A percentile compares a stretch with the other conserved stretches of the same genome.
These are phyloP conservation scores for Melinopterus prodromus DNA, from an alignment of 2,888 invertebrate genomes.

Conservation along the genomic window DNA sequence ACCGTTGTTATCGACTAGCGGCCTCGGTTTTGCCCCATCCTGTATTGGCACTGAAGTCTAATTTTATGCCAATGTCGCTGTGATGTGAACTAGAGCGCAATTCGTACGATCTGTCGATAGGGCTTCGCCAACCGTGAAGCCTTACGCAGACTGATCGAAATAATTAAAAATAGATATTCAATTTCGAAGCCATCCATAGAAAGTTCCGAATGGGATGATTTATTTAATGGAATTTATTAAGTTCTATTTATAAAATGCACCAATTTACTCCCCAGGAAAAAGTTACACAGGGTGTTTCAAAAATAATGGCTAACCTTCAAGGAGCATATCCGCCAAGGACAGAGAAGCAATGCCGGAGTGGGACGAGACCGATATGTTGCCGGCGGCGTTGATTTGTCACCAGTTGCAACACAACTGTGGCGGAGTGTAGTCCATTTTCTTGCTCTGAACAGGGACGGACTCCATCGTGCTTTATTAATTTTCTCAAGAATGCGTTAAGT, in stretches of 20 bases:
- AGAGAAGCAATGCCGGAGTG: too few species aligned
- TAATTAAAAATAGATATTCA: constrained; percentile 4
- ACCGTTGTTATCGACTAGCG: background rate
- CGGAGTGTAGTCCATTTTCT: too few species aligned
- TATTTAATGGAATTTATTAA: background rate
- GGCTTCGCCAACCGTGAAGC: background rate
- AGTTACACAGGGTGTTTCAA: too few species aligned
- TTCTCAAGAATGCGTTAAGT: too few species aligned
- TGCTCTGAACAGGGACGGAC: too few species aligned
- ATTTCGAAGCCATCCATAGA: background rate
- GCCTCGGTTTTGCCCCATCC: background rate
- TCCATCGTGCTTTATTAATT: too few species aligned
- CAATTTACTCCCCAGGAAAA: too few species aligned
- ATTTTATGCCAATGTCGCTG: background rate
- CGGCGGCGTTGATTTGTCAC: too few species aligned
- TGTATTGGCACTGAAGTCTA: background rate
- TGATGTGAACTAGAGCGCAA: background rate
- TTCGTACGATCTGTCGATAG: background rate
- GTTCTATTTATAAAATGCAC: background rate
- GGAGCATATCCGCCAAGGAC: too few species aligned
- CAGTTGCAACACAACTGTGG: too few species aligned
- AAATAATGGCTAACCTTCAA: too few species aligned
- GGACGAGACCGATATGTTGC: too few species aligned
- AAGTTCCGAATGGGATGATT: background rate
- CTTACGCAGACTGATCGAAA: background rate